Evolutionary conservation across 2,113 vertebrate genomes (phyloP), one percentile per base, ranked within the genome.

Genomic region (Thalassarche chlororhynchos): DNA sequence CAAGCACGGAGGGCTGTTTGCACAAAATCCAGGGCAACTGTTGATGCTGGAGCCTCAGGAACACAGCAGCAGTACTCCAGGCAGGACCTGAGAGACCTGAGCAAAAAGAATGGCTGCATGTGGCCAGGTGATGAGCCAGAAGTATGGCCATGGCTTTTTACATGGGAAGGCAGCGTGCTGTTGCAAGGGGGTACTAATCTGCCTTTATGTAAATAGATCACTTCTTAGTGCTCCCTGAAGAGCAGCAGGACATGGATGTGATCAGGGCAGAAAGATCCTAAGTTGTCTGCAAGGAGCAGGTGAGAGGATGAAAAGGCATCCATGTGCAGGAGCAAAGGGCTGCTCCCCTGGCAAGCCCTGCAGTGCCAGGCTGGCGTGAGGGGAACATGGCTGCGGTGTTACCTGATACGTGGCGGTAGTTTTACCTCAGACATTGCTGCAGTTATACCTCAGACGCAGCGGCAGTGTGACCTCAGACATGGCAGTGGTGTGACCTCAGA

Each of bases 351-450:
- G 15, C 9, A 31, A 12, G 38, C 38, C 28, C 38, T 36, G 58
- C 66, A 16, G 17, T 2, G 36, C 60, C 44, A 25, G 34, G 19
- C 49, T 51, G 84, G 64, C 16, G 1, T 2, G 65, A 47, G 38
- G 20, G 52, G 17, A 47, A 8, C 2, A 1, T 3, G 31, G 42
- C 57, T 18, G 42, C 2, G 5, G 14, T 4, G 17, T 17, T 10
- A 8, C 42, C 42, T 7, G n/a, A 3, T 1, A 10, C 19, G 4
- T 0, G 11, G 34, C 8, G 1, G n/a, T 2, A 4, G 49, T 17
- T 24, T 29, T 12, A 46, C 75, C 25, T 20, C 34, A 8, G 44
- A 2, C 49, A 13, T 5, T 5, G 57, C 42, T 9, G 69, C n/a
- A 9, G 65, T 12, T 46, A 8, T 1, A 6, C 5, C 17, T 49